Evolutionary conservation across 2,113 vertebrate genomes (phyloP).

Genomic region (Pandion haliaetus): DNA sequence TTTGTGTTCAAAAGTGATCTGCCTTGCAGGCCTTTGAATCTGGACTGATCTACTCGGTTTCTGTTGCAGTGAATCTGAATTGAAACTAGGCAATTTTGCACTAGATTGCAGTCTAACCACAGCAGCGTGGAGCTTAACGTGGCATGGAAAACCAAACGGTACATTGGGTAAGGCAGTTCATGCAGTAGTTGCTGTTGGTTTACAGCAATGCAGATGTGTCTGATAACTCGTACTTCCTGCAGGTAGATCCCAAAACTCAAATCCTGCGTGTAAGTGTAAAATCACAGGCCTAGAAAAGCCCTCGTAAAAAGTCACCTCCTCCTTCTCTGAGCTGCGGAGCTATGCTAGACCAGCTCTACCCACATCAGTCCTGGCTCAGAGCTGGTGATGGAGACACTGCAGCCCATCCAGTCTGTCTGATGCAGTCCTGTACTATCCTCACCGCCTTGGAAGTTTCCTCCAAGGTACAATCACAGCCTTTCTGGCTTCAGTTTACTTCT

Average conservation of each 20-base stretch:
- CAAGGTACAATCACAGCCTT: not conserved
- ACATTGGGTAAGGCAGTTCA: rapidly evolving
- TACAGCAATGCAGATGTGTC: not conserved
- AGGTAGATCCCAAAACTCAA: not conserved
- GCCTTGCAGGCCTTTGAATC: not conserved
- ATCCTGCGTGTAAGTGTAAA: not conserved
- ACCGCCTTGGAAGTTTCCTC: not conserved
- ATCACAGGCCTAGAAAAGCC: not conserved
- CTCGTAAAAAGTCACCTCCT: not conserved
- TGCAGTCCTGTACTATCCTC: not conserved
- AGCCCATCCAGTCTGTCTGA: not conserved
- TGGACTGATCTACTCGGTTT: not conserved
- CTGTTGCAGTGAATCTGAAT: not conserved
- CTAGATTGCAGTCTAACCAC: not conserved
- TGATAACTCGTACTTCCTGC: not conserved
- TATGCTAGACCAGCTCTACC: not conserved
- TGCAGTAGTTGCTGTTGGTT: not conserved
- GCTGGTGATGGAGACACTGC: not conserved
- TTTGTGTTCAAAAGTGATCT: not conserved
- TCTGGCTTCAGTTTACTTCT: not conserved
- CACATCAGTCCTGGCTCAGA: not conserved
- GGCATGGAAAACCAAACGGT: not conserved
- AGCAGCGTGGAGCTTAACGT: not conserved
- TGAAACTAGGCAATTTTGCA: not conserved
- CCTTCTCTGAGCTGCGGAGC: not conserved